Evolutionary conservation across 1,140 invertebrate genomes (phyloP), one percentile per base, ranked within the genome.

Genomic region (Octopus bimaculoides): DNA sequence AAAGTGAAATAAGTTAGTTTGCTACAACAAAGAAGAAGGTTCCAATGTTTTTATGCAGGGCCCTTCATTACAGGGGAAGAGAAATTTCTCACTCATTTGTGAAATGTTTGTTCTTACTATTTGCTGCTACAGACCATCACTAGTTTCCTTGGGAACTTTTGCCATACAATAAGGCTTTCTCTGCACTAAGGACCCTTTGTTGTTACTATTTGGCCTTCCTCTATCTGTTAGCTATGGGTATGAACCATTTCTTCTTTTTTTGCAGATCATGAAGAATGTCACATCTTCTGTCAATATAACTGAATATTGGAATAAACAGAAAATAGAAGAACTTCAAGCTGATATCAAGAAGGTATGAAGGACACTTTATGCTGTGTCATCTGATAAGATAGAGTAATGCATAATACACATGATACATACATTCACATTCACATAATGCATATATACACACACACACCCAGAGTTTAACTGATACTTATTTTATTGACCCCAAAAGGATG

Each of bases 201-300:
- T 66, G 12, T 66, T 66, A 1, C 12, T 66, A 14, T 14, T 14
- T 66, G 12, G 12, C n/a, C 12, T 14, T 66, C 61, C 0, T 66
- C 12, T 66, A 14, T n/a, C 61, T 1, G 2, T 66, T 66, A 66
- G 12, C n/a, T 66, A 66, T 66, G 61, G 12, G 2, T 66, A 66
- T n/a, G n/a, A 66, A 14, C n/a, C n/a, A 66, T n/a, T 66, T 12
- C 66, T 52, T 3, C 20, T 71, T 77, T 52, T 69, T 77, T 83
- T 80, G 17, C 80, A 89, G 88, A 86, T 89, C 10, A 88, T 88
- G 80, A 89, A 88, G 79, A 88, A 86, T 80, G 87, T 89, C 6
- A 87, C 89, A 74, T 73, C 83, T 0, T 87, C 84, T 26, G 61
- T 89, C n/a, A 87, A 84, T 54, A 82, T 79, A 75, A 12, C 56